Percentiles rank a stretch among this genome's conserved stretches.
Evolutionary conservation across 2,113 vertebrate genomes (phyloP).

Genomic region (Pogona vitticeps): DNA sequence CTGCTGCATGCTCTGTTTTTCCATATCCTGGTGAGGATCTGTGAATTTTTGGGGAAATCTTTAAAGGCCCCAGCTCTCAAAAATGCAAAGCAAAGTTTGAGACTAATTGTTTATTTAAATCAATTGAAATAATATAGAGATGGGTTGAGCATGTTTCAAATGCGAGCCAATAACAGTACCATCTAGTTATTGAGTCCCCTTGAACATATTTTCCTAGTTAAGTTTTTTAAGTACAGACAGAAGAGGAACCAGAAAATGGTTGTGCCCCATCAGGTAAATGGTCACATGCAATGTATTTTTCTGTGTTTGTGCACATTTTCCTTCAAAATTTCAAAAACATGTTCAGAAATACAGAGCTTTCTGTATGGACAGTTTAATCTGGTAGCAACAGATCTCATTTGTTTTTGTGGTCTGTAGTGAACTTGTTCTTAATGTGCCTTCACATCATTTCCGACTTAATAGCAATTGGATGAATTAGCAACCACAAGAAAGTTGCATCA

Average conservation of each 20-base stretch:
- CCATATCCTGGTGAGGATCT: not conserved
- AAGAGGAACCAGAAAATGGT: not conserved
- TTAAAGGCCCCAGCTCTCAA: not conserved
- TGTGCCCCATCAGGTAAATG: not conserved
- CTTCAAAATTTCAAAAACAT: not conserved
- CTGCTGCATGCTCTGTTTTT: not conserved
- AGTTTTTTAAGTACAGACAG: not conserved
- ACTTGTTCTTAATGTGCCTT: not conserved
- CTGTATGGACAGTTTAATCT: not conserved
- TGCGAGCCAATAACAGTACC: not conserved
- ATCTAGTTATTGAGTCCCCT: not conserved
- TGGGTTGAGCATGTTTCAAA: not conserved
- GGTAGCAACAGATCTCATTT: not conserved
- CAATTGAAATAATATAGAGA: not conserved
- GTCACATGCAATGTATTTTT: not conserved
- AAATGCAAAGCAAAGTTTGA: not conserved
- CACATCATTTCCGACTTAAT: too few relatives aligned
- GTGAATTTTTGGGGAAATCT: not conserved
- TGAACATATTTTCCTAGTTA: not conserved
- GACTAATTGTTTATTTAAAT: not conserved
- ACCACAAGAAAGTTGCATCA: too few relatives aligned
- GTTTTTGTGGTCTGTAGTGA: not conserved
- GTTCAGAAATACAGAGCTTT: not conserved
- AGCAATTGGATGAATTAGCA: too few relatives aligned
- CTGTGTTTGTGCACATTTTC: not conserved